phyloP scores from a whole-genome alignment of 2,113 vertebrate genomes.

The Cavia aperea region DNA sequence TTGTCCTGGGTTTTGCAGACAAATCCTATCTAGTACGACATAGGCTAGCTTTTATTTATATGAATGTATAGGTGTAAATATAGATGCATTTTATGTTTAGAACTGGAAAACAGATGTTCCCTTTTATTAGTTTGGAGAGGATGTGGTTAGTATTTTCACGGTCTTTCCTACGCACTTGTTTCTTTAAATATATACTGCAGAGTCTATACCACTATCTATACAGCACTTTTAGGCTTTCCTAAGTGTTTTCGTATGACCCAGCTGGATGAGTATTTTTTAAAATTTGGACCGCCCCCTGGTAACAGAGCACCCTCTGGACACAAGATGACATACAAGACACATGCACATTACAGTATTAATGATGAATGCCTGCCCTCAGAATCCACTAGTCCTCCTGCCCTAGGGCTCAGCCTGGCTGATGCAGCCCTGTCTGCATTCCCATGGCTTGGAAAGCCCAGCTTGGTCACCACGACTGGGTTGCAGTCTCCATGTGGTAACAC shows the following conservation, averaged over 20 bases:
- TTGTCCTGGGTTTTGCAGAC: not conserved
- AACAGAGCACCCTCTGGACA: not conserved
- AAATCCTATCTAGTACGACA: not conserved
- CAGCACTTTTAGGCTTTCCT: not conserved
- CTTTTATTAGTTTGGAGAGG: not conserved
- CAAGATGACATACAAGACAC: not conserved
- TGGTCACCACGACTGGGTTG: not conserved
- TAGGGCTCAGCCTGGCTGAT: not conserved
- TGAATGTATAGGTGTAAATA: not conserved
- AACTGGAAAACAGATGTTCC: not conserved
- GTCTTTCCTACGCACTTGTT: not conserved
- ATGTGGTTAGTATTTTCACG: not conserved
- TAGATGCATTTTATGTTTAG: not conserved
- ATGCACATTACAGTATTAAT: not conserved
- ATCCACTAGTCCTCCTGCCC: not conserved
- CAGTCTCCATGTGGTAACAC: fast-evolving
- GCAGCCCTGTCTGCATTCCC: not conserved
- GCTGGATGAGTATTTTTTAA: not conserved
- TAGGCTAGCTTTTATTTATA: not conserved
- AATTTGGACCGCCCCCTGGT: not conserved
- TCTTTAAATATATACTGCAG: not conserved
- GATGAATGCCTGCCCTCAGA: not conserved
- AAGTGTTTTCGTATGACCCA: not conserved
- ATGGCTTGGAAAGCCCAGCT: not conserved
- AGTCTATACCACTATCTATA: not conserved